Evolutionary conservation across 1,140 invertebrate species (phyloP), one percentile per base, ranked within the genome.

Genomic region (Arion vulgaris): DNA sequence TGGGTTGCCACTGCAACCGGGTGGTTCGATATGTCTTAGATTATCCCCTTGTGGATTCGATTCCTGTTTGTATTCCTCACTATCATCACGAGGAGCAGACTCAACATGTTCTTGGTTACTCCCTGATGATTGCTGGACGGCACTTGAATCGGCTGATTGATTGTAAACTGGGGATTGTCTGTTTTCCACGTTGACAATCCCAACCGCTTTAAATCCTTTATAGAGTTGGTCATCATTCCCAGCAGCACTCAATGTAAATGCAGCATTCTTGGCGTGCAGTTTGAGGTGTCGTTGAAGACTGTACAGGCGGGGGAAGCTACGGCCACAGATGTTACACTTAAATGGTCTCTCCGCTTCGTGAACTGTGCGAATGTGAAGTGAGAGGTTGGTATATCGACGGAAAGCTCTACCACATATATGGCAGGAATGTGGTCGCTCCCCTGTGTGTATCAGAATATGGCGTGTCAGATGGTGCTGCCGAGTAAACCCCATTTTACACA

Each of bases 401-500:
- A 84, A 84, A 26, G 78, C 71, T 66, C 72, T 81, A 0, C 45
- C 73, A n/a, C 83, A 84, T 0, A 81, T 36, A 66, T 81, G 62
- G 66, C 83, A 84, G 28, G 53, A 51, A 45, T 81, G 74, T 11
- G 83, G 78, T 34, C 57, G 34, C 41, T 84, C 79, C 5, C 78
- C 83, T 9, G 79, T 81, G 57, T 84, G 83, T 45, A 81, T 77
- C 13, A 76, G 28, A 57, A 81, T 84, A 62, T 84, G 83, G 28
- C 41, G 36, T 4, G 71, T 81, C 0, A 84, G 66, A 49, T 84
- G 72, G 66, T 53, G 62, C 53, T 81, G 80, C 0, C 72, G 34
- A 2, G 78, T 75, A 45, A 84, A 84, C 13, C 45, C 49, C 73
- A 75, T 81, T 15, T 72, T 75, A 57, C 83, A 84, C 9, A 81